Percentiles rank a stretch among this genome's conserved stretches.
These are phyloP conservation scores for Nomada lathburiana DNA, from an alignment of 2,888 invertebrate species.

Conservation along the genomic window DNA sequence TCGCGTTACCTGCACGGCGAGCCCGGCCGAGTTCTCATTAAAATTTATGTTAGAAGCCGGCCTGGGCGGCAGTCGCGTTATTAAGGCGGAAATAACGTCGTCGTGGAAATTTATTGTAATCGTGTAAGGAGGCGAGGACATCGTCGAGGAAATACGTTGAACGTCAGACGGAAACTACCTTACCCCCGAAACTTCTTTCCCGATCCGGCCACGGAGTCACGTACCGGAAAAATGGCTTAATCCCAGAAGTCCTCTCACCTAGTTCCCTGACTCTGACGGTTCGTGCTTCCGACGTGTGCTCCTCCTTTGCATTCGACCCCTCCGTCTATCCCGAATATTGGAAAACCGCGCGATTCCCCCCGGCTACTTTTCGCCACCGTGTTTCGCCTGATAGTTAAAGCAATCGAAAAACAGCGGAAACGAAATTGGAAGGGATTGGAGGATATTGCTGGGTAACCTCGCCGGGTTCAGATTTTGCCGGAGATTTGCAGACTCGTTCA, in stretches of 20 bases:
- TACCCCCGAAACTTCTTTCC: conserved; percentile 52
- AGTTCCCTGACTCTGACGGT: conserved; percentile 63
- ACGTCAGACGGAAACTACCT: conserved; percentile 52
- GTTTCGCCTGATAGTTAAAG: conserved; percentile 29
- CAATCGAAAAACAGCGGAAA: conserved; percentile 11
- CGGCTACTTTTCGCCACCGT: conserved; percentile 14
- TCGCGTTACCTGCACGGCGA: neutral
- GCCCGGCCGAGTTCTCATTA: conserved; percentile 18
- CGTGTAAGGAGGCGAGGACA: conserved; percentile 66
- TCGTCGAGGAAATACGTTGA: conserved; percentile 63
- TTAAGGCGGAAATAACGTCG: conserved; percentile 40
- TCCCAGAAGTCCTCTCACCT: conserved; percentile 70
- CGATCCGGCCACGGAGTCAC: conserved; percentile 60
- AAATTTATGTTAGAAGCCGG: conserved; percentile 22
- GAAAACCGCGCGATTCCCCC: conserved; percentile 25
- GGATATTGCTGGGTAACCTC: neutral
- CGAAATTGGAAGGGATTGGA: conserved; percentile 8
- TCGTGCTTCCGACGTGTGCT: conserved; percentile 44
- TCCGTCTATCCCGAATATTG: conserved; percentile 59
- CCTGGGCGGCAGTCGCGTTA: conserved; percentile 22
- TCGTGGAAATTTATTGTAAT: conserved; percentile 66
- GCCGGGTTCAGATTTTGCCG: neutral
- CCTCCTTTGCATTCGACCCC: conserved; percentile 53
- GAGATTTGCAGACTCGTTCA: neutral
- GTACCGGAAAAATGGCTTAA: conserved; percentile 71